Evolutionary conservation across 2,888 invertebrate genomes (phyloP).

Genomic region (Lamellibrachia columna): DNA sequence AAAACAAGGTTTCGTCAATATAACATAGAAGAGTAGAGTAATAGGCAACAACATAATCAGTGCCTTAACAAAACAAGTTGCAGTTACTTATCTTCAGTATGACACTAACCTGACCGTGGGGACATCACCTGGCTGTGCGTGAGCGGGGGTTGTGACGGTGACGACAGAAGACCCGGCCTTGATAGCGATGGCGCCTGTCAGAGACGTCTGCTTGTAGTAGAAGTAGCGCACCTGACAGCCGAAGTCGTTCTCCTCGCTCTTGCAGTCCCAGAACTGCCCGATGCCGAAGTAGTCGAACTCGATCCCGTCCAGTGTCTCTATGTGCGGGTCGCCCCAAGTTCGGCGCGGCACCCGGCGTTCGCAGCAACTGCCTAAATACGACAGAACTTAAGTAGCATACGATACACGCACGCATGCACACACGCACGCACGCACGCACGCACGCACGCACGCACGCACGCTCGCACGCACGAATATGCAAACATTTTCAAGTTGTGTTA

Average conservation of each 20-base stretch:
- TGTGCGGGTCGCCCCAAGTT: conserved; percentile 27
- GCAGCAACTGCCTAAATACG: conserved; percentile 22
- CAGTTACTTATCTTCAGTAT: not conserved
- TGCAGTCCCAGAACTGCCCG: conserved; percentile 33
- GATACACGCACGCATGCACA: too few relatives aligned
- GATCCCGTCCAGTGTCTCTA: conserved; percentile 25
- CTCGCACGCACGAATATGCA: too few relatives aligned
- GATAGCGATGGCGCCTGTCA: not conserved
- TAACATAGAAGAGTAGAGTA: not conserved
- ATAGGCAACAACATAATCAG: not conserved
- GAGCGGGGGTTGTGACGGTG: conserved; percentile 25
- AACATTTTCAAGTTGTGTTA: not conserved
- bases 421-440: too few relatives aligned
- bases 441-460: too few relatives aligned
- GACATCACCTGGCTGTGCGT: not conserved
- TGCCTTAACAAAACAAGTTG: not conserved
- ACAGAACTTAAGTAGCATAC: not conserved
- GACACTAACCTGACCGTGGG: conserved; percentile 13
- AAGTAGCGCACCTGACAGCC: conserved; percentile 31
- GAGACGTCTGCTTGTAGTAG: conserved; percentile 28
- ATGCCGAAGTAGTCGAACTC: conserved; percentile 31
- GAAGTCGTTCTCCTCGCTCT: conserved; percentile 30
- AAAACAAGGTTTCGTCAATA: not conserved
- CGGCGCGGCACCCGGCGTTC: not conserved
- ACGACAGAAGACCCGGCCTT: conserved; percentile 25